Base-by-base conservation (phyloP, 1,140 invertebrate species). In the Eurosta solidaginis region DNA sequence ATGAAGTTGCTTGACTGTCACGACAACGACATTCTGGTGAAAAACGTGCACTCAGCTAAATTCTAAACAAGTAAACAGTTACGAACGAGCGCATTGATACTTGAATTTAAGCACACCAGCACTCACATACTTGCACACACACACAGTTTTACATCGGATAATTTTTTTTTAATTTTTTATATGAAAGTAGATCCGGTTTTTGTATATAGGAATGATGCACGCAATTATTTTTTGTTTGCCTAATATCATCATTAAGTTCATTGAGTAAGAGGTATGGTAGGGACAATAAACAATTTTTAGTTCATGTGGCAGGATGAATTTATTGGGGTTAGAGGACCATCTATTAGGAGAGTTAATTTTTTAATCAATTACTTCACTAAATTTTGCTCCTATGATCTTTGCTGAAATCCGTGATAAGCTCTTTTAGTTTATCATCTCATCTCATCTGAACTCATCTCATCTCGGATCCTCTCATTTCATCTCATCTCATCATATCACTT, bases 1-100 rank as follows among this genome's bases (percentile, higher is more conserved):
- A 74, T 74, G 73, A 74, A 74, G 73, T 74, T 68, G 59, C 33
- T n/a, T n/a, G n/a, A n/a, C n/a, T n/a, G n/a, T n/a, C n/a, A n/a
- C n/a, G n/a, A n/a, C 59, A 29, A 68, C 59, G 36, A 20, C 59
- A 17, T 68, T 40, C 59, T n/a, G n/a, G n/a, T n/a, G n/a, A 17
- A 68, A 68, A 68, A 68, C 59, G 59, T 68, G 17, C 17, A 27
- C 52, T 9, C 59, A 36, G 29, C 33, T 52, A 22, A n/a, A 52
- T 68, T 68, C 22, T 36, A 68, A 29, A 68, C 59, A 68, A 40
- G 29, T 68, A 68, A 68, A 40, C 17, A 68, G 20, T 36, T 22
- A 40, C n/a, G n/a, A 68, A 40, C n/a, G 27, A 1, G 25, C 22
- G 17, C 54, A n/a, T 7, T 40, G 17, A 17, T 20, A 68, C 27